These are phyloP conservation scores for Matsumyia berberina DNA, from an alignment of 2,888 invertebrate species.

Conservation along the genomic window DNA sequence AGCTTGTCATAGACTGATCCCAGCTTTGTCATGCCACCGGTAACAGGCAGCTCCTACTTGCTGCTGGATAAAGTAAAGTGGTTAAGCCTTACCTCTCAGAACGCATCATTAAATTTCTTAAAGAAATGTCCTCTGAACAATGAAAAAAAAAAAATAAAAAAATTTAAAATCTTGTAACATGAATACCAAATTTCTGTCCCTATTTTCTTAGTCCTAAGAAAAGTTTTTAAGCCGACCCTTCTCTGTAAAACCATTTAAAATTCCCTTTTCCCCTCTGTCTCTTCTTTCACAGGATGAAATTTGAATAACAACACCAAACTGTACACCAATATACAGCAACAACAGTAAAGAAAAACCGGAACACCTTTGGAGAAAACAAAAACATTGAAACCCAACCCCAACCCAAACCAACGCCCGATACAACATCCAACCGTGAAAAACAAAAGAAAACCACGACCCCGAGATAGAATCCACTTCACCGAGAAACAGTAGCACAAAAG, in stretches of 20 bases:
- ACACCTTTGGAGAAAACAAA: conserved; percentile 23
- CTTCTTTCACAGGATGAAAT: conserved; percentile 36
- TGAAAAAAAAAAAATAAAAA: background rate
- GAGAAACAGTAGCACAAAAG: conserved; percentile 43
- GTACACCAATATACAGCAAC: background rate
- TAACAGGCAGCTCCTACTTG: too few relatives aligned
- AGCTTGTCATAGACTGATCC: too few relatives aligned
- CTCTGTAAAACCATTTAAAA: background rate
- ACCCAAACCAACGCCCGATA: too few relatives aligned
- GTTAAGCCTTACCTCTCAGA: too few relatives aligned
- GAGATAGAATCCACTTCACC: conserved; percentile 51
- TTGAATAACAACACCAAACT: conserved; percentile 20
- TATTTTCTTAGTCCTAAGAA: background rate
- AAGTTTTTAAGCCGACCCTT: background rate
- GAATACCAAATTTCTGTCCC: background rate
- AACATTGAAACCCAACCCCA: conserved; percentile 21
- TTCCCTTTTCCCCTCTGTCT: background rate
- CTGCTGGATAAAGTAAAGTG: too few relatives aligned
- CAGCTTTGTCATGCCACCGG: too few relatives aligned
- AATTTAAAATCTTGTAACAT: background rate
- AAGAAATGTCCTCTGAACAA: background rate
- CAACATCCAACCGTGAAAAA: conserved; percentile 19
- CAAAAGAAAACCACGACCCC: conserved; percentile 47
- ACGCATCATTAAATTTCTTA: too few relatives aligned
- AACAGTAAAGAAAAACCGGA: conserved; percentile 16